These are phyloP conservation scores for Drosophila ercepeae DNA, from an alignment of 1,140 invertebrate genomes.

Conservation along the genomic window DNA sequence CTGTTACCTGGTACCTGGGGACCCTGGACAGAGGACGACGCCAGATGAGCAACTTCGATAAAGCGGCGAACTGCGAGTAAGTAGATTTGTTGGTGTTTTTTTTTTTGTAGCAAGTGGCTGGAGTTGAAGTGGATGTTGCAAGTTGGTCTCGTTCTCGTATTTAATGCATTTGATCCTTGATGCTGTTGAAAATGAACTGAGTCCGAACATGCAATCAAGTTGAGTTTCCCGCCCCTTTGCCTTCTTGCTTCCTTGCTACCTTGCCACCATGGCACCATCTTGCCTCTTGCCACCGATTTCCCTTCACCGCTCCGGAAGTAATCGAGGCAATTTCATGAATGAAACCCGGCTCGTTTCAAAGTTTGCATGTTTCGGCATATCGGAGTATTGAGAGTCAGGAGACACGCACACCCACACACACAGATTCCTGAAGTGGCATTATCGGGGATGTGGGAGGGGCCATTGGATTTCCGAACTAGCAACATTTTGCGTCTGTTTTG, in stretches of 20 bases:
- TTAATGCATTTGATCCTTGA: conserved; percentile 83
- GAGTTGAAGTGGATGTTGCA: not conserved
- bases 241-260: not conserved
- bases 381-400: conserved; percentile 9
- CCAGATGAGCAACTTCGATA: conserved; percentile 75
- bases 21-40: conserved; percentile 39
- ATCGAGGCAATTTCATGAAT: conserved; percentile 79
- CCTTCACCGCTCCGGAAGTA: conserved; percentile 21
- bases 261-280: not conserved
- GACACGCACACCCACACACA: conserved; percentile 73
- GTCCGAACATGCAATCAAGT: conserved; percentile 79
- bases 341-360: conserved; percentile 68
- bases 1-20: conserved; percentile 16
- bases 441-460: conserved; percentile 6
- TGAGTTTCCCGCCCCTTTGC: conserved; percentile 21
- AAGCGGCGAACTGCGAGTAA: conserved; percentile 65
- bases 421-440: not conserved
- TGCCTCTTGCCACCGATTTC: not conserved
- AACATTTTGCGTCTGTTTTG: conserved; percentile 59
- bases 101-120: conserved; percentile 5
- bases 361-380: conserved; percentile 70
- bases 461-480: conserved; percentile 34
- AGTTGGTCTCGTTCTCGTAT: conserved; percentile 64
- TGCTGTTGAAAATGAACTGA: conserved; percentile 82
- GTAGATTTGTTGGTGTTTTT: conserved; percentile 43